Base-by-base conservation (phyloP, 2,113 vertebrate species). In the Petromus typicus region DNA sequence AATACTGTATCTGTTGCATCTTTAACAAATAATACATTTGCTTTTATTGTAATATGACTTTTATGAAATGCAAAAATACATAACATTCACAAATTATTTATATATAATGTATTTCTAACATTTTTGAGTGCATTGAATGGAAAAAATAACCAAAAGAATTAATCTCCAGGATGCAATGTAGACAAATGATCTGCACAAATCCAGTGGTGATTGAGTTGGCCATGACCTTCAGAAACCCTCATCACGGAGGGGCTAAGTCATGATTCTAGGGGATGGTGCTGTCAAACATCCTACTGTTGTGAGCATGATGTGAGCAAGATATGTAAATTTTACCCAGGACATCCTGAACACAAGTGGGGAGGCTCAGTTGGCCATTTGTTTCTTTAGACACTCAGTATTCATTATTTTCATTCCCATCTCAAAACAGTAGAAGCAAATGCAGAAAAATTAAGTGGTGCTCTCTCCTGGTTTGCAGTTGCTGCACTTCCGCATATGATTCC, bases 231-330 rank as follows among this genome's bases (percentile, higher is more conserved):
- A 10, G 18, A 59, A 40, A 48, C 14, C 5, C 22, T 4, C 16
- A 57, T 30, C 17, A 30, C 16, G 6, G 32, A 51, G 23, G 25
- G 59, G 40, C 18, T 63, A 61, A 5, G 12, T 9, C 87, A 99
- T 99, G 99, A 98, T 99, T 99, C 95, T 99, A 99, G 94, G 99
- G 99, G 96, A 99, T 98, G 56, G 99, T 57, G 23, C 98, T 99
- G 92, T 99, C 99, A 63, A 99, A 99, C 0, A 99, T 99, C 97
- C 97, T 99, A 99, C 63, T 99, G 98, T 94, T 99, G n/a, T n/a
- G n/a, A n/a, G n/a, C n/a, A n/a, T n/a, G n/a, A n/a, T n/a, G n/a
- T 32, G 43, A 78, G 43, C 4, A 32, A 22, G 5, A 7, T 8
- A 9, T 61, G 0, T 7, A 27, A 90, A 10, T 48, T 98, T 99